Percentiles rank a stretch among this genome's conserved stretches.
Evolutionary conservation across 2,113 vertebrate species (phyloP).

Genomic region (Entomyzon cyanotis): DNA sequence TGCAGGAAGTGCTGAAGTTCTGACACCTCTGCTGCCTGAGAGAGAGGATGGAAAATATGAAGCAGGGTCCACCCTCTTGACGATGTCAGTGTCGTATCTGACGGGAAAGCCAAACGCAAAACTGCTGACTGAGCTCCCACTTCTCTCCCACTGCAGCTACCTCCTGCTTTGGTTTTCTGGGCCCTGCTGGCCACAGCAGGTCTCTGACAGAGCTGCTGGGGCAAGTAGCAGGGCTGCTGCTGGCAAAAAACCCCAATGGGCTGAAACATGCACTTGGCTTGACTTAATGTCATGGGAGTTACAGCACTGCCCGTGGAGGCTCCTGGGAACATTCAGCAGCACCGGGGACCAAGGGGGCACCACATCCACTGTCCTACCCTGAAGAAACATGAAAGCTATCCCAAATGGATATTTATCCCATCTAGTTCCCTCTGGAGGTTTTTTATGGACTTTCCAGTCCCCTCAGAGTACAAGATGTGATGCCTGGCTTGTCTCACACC

Average conservation of each 20-base stretch:
- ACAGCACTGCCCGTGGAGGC: fast-evolving
- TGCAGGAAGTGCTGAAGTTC: background rate
- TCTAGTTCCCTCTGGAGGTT: background rate
- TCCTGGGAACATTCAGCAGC: background rate
- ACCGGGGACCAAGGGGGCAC: background rate
- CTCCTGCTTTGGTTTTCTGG: background rate
- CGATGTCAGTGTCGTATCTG: background rate
- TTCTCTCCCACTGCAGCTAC: background rate
- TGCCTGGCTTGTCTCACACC: background rate
- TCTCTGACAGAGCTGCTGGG: background rate
- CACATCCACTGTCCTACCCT: background rate
- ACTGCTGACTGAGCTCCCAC: slow-evolving; percentile 50
- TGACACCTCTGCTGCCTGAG: background rate
- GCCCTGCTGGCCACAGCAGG: background rate
- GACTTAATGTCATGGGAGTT: background rate
- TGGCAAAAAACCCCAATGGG: fast-evolving
- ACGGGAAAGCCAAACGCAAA: slow-evolving; percentile 41
- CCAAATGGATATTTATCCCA: background rate
- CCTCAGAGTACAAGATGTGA: fast-evolving
- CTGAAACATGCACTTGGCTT: fast-evolving
- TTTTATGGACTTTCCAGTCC: background rate
- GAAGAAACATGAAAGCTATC: background rate
- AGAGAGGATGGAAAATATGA: slow-evolving; percentile 34
- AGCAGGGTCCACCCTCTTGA: background rate
- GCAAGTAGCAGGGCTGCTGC: background rate